phyloP scores from a whole-genome alignment of 2,888 invertebrate genomes.

The Pterostichus madidus region DNA sequence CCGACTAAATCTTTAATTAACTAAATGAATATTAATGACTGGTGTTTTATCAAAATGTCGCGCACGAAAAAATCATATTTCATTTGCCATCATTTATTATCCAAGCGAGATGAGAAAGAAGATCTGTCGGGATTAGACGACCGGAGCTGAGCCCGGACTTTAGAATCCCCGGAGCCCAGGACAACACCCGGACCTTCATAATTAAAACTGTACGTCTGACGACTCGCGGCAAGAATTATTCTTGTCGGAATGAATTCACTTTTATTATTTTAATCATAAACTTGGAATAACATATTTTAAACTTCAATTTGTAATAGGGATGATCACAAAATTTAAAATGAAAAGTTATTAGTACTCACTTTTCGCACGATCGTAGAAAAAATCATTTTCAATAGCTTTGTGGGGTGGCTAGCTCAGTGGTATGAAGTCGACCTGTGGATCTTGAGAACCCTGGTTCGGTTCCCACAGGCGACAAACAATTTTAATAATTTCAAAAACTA shows the following conservation, averaged over 20 bases:
- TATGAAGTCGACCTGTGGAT: no score
- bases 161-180: background rate
- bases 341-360: no score
- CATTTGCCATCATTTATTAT: slow-evolving; percentile 56
- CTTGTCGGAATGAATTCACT: slow-evolving; percentile 4
- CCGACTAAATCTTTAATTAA: slow-evolving; percentile 59
- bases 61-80: slow-evolving; percentile 41
- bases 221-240: slow-evolving; percentile 12
- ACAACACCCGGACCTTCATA: slow-evolving; percentile 5
- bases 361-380: no score
- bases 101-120: slow-evolving; percentile 16
- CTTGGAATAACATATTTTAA: no score
- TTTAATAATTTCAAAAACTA: no score
- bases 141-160: background rate
- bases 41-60: slow-evolving; percentile 53
- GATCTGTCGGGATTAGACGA: slow-evolving; percentile 27
- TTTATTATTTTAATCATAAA: background rate
- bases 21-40: slow-evolving; percentile 56
- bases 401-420: no score
- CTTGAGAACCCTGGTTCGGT: no score
- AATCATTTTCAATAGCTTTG: no score
- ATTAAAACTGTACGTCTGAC: slow-evolving; percentile 5
- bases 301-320: no score
- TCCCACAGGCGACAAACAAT: no score
- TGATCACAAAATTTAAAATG: no score